Conservation (phyloP, 2,797 vertebrate species). For the Falco berigora region DNA sequence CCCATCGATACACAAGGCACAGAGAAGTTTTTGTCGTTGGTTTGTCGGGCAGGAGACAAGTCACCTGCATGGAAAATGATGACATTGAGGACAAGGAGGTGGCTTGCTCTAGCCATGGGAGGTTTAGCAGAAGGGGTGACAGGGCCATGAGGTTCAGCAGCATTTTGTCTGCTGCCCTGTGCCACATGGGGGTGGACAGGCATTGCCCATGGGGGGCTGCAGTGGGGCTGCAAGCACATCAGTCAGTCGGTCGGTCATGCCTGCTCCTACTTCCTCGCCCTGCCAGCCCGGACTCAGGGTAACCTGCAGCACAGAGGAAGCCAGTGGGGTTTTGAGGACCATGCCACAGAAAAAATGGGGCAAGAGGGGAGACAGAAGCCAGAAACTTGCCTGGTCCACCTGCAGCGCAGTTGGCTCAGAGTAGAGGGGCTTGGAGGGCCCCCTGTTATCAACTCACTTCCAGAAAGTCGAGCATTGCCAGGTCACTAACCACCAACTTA, state of each 20-base stretch:
- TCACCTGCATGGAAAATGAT: neutral
- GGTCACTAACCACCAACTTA: neutral
- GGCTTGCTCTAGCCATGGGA: neutral
- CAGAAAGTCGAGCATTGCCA: neutral
- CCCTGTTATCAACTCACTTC: neutral
- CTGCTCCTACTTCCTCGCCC: neutral
- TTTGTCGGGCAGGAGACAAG: neutral
- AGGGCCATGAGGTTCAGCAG: neutral
- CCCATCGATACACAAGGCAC: neutral
- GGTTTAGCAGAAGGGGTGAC: neutral
- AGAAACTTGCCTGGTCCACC: neutral
- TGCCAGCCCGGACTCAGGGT: neutral
- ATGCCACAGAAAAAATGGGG: neutral
- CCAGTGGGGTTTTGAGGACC: neutral
- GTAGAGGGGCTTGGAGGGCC: neutral
- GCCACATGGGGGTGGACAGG: neutral
- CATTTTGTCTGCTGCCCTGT: neutral
- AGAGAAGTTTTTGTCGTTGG: neutral
- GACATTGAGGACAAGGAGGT: neutral
- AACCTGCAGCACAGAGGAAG: neutral
- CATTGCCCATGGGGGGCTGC: neutral
- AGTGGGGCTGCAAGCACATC: neutral
- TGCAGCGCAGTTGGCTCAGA: neutral
- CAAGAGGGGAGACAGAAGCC: neutral
- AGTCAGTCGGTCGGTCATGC: fast-evolving